Evolutionary conservation across 2,888 invertebrate genomes (phyloP), one percentile per base, ranked within the genome.

Genomic region (Hirtodrosophila cameraria): DNA sequence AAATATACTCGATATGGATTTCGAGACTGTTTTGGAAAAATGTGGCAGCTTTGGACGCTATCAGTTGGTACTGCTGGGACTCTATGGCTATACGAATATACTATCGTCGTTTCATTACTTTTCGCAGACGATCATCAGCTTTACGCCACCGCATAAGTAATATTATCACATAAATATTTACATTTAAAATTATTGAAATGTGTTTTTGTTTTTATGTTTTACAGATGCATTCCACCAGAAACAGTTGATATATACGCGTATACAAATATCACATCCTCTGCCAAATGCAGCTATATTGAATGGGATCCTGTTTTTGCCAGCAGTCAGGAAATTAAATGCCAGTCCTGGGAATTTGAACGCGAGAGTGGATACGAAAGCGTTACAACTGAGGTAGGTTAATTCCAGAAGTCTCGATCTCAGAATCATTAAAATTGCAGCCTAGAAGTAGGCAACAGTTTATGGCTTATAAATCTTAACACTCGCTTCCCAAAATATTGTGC

Each of bases 91-190:
- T 15, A 91, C 93, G 25, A 93, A 93, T 76, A 81, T 92, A 2
- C 76, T 93, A 36, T 92, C 92, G 0, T 92, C 92, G 0, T 91
- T 92, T 82, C 93, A 93, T 75, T 93, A 93, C 82, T 93, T 93
- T 77, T 92, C 92, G 6, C 93, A 93, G 86, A 93, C 93, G 2
- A 92, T 93, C 63, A 92, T 93, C 36, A 92, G 92, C 68, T 90
- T 93, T 15, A 90, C 92, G 9, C 93, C 93, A 0, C 87, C 91
- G 2, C 90, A 92, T 76, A 90, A 88, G 90, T 91, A 83, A 87
- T 72, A 39, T 42, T 9, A 8, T 3, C 1, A n/a, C 5, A 31
- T 4, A 3, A 1, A 3, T 12, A 16, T 8, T 3, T 11, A 31
- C 6, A 0, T 15, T 16, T 18, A 8, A 5, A 8, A 7, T 6